Base-by-base conservation (phyloP, 2,888 invertebrate species). In the Hoplodrina ambigua region DNA sequence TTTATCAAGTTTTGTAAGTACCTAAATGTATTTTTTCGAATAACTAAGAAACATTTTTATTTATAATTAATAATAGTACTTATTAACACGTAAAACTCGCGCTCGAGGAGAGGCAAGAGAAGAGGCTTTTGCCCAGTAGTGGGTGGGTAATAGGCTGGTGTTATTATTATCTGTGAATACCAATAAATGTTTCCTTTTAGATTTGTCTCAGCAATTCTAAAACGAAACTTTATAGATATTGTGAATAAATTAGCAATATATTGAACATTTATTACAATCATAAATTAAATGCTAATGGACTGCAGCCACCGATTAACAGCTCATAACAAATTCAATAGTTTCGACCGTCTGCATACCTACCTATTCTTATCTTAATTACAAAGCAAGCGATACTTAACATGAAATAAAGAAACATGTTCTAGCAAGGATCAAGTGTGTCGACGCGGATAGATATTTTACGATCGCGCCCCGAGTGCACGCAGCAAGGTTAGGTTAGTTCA, bases 401-500 rank as follows among this genome's bases (percentile, higher is more conserved):
- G 49, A 62, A 72, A 69, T 63, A 62, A 68, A 25, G 25, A 71
- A 87, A 84, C 86, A 76, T 59, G 56, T 50, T 58, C 13, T 60
- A 57, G 49, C 87, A 89, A 93, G 93, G 85, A 94, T 91, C 94
- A 94, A 94, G 92, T 92, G 69, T 85, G 81, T 84, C 88, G 75
- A 79, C 79, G 69, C 83, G 75, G 81, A 78, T 82, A 81, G 77
- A 86, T 83, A 84, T 90, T 89, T 90, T 88, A 89, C 91, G 91
- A 90, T 81, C 87, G 87, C 87, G 85, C 87, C 87, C 91, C 85
- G 89, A 85, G 87, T 91, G 93, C 90, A 89, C 90, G 91, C 87
- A 88, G 92, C 89, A 91, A 93, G 92, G 94, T 94, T 93, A 95
- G 94, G 94, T 95, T 95, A 95, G 95, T 95, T 93, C 90, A 91